phyloP scores from a whole-genome alignment of 2,797 vertebrate species.

The Stomatorhinus walkeri region DNA sequence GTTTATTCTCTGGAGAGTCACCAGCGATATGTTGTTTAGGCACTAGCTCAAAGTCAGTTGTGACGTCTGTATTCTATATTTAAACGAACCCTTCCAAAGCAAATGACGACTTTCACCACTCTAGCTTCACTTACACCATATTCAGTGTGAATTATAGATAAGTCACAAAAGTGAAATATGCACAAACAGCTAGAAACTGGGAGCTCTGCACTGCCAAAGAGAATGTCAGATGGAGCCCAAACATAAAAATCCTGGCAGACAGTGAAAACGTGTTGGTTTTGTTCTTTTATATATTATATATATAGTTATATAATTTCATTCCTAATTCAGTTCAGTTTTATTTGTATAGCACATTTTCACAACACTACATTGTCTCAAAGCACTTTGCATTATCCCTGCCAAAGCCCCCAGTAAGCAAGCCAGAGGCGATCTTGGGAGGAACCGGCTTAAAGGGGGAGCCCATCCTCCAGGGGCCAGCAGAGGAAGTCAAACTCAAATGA shows the following conservation, averaged over 20 bases:
- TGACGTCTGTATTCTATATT: not conserved
- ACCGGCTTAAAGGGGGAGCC: too few species aligned
- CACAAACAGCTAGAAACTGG: not conserved
- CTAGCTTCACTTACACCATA: not conserved
- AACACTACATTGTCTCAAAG: too few species aligned
- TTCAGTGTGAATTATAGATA: not conserved
- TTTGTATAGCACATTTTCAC: not conserved
- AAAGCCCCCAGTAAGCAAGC: not conserved
- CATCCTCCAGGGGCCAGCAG: not conserved
- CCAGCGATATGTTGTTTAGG: not conserved
- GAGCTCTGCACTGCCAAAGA: not conserved
- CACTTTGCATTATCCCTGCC: not conserved
- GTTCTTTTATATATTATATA: not conserved
- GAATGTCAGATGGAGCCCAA: not conserved
- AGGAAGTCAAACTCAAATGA: not conserved
- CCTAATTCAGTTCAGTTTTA: not conserved
- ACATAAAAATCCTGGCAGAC: not conserved
- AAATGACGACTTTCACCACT: not conserved
- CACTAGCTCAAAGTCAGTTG: not conserved
- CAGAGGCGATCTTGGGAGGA: not conserved
- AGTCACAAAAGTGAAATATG: not conserved
- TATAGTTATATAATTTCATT: not conserved
- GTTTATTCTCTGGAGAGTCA: not conserved
- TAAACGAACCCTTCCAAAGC: not conserved
- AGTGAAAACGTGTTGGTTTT: not conserved